A percentile compares a stretch with the other conserved stretches of the same genome.
These are phyloP conservation scores for Chrysocyon brachyurus DNA, from an alignment of 2,797 vertebrate species.

Conservation along the genomic window DNA sequence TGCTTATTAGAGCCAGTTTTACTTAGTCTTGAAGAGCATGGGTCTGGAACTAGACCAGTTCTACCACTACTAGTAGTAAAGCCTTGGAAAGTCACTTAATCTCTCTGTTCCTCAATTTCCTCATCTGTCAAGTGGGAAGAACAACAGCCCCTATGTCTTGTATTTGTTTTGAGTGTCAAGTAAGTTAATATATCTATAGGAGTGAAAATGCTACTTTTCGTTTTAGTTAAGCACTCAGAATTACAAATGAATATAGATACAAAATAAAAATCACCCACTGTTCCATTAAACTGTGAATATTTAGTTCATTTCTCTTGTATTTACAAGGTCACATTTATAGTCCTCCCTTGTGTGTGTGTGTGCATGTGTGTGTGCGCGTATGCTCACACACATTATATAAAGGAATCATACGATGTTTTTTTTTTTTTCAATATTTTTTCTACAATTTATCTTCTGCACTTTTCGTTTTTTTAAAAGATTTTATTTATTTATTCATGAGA, in stretches of 20 bases:
- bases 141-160: neutral
- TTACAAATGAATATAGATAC: neutral
- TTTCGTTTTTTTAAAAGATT: neutral
- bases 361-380: neutral
- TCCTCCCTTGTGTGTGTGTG: neutral
- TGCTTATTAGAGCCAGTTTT: neutral
- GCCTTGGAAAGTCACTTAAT: neutral
- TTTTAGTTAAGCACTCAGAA: neutral
- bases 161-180: conserved; percentile 1
- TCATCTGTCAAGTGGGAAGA: neutral
- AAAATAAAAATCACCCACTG: neutral
- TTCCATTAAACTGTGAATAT: neutral
- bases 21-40: neutral
- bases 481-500: too few species aligned
- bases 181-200: neutral
- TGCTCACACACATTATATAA: neutral
- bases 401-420: neutral
- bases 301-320: neutral
- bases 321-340: neutral
- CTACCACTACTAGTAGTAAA: neutral
- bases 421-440: neutral
- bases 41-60: neutral
- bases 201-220: neutral
- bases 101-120: neutral
- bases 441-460: neutral